phyloP scores from a whole-genome alignment of 2,797 vertebrate species.

The Alectoris magna region DNA sequence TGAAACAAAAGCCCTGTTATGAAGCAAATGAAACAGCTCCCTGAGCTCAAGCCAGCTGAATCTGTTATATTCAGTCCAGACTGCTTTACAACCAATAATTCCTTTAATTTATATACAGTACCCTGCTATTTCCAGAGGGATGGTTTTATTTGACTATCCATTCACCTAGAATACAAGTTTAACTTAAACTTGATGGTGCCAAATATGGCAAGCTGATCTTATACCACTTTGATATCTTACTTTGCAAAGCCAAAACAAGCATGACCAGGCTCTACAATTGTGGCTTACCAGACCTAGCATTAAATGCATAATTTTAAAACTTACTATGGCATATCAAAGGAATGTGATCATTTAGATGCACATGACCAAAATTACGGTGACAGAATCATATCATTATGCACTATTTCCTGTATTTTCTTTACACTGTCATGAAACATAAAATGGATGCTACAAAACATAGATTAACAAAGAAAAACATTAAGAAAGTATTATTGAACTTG shows the following conservation, averaged over 20 bases:
- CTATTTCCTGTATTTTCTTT: slow-evolving; percentile 41
- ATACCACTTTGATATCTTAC: slow-evolving; percentile 60
- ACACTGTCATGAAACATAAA: slow-evolving; percentile 2
- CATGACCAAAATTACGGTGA: slow-evolving; percentile 61
- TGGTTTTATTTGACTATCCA: slow-evolving; percentile 33
- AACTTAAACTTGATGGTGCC: not conserved
- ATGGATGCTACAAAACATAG: slow-evolving; percentile 37
- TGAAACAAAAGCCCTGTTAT: slow-evolving; percentile 47
- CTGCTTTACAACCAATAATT: slow-evolving; percentile 60
- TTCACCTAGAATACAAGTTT: slow-evolving; percentile 37
- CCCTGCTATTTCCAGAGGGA: slow-evolving; percentile 47
- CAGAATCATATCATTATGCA: slow-evolving; percentile 62
- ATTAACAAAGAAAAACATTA: slow-evolving; percentile 48
- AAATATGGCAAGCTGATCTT: slow-evolving; percentile 57
- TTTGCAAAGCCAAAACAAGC: slow-evolving; percentile 61
- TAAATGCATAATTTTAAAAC: slow-evolving; percentile 56
- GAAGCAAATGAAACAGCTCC: slow-evolving; percentile 14
- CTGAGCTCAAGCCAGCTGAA: slow-evolving; percentile 7
- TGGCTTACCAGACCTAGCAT: slow-evolving; percentile 58
- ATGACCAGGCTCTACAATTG: slow-evolving; percentile 46
- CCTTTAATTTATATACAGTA: slow-evolving; percentile 28
- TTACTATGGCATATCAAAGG: slow-evolving; percentile 51
- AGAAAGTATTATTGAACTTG: not conserved
- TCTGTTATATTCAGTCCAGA: slow-evolving; percentile 46
- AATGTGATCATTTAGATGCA: slow-evolving; percentile 61